Evolutionary conservation across 2,888 invertebrate genomes (phyloP), one percentile per base, ranked within the genome.

Genomic region (Pecten maximus): DNA sequence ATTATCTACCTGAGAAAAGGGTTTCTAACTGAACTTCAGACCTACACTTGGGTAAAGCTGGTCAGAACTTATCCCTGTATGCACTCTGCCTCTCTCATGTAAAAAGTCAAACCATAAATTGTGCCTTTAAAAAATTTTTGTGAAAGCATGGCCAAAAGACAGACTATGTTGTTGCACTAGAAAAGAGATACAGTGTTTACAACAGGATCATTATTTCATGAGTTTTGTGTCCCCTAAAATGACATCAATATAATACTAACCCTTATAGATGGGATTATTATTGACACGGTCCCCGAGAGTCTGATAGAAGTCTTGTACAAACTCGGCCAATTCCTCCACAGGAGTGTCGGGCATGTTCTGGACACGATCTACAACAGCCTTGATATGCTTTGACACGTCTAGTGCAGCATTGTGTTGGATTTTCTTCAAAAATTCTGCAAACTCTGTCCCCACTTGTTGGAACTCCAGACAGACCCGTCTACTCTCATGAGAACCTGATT

Each of bases 221-320:
- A n/a, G n/a, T n/a, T n/a, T 44, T 44, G 44, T 8, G 35, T 87
- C 87, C 19, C n/a, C 40, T 16, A 19, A 4, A 87, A 28, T 87
- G 19, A 23, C 23, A 35, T 6, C 6, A 87, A 16, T 87, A 19
- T 16, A 87, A 10, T 60, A 48, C 88, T 97, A 87, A 97, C 97
- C 96, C 95, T 96, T 96, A 93, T 96, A 97, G 40, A 96, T 92
- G 3, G 95, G 87, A 88, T 96, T 95, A 0, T 95, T 92, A 94
- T 98, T 98, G 97, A 98, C 97, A 94, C 98, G 97, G 92, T 98
- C 98, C 93, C 97, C 97, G 96, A 98, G 96, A 89, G 97, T 97
- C 97, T 98, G 98, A 97, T 99, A 99, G 96, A 98, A 98, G 95
- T 98, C 98, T 97, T 99, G 99, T 48, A 99, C 98, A 88, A 98